These are phyloP conservation scores for Hydropotes inermis DNA, from an alignment of 2,113 vertebrate species.

Conservation along the genomic window DNA sequence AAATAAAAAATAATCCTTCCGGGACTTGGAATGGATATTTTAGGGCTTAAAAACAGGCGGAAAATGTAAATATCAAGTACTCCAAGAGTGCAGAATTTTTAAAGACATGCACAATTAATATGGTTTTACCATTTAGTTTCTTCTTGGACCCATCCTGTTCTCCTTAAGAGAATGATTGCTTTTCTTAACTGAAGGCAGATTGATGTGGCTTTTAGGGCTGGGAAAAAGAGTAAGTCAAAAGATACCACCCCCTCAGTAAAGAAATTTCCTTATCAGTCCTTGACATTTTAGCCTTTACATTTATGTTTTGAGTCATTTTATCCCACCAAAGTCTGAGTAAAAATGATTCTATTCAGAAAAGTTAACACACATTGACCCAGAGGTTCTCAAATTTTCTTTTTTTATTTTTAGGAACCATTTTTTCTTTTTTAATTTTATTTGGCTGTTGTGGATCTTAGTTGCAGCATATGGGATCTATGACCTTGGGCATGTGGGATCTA, in stretches of 20 bases:
- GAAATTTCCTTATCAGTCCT: background rate
- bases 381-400: background rate
- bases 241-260: background rate
- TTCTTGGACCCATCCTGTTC: background rate
- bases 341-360: background rate
- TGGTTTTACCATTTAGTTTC: background rate
- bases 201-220: background rate
- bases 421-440: background rate
- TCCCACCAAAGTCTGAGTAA: background rate
- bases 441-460: background rate
- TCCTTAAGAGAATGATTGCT: background rate
- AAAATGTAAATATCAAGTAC: background rate
- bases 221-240: background rate
- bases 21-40: background rate
- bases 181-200: background rate
- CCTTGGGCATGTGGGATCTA: background rate
- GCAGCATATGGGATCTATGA: background rate
- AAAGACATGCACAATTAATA: background rate
- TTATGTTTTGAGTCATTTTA: slow-evolving; percentile 18
- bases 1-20: background rate
- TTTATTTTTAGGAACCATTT: background rate
- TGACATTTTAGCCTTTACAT: slow-evolving; percentile 2
- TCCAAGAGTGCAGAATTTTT: background rate
- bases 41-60: background rate
- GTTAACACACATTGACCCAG: background rate